phyloP scores from a whole-genome alignment of 2,113 vertebrate genomes.

The Coturnix japonica region DNA sequence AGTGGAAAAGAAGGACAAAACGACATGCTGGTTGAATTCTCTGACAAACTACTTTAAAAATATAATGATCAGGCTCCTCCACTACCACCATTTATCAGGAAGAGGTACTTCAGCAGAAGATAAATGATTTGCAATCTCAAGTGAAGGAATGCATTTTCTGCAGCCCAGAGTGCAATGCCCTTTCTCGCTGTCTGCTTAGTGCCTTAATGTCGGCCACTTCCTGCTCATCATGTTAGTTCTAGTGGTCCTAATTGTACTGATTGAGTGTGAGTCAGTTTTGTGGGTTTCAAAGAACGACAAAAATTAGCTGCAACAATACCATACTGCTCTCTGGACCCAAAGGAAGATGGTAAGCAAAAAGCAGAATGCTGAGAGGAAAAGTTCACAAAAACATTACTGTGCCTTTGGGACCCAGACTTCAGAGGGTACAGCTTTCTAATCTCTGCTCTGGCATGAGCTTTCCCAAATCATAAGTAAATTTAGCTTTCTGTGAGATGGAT shows the following conservation, averaged over 20 bases:
- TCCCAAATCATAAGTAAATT: neutral
- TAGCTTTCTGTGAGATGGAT: neutral
- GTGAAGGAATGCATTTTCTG: neutral
- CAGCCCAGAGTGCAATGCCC: constrained; percentile 9
- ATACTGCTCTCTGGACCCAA: neutral
- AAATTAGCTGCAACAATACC: neutral
- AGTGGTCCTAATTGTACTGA: neutral
- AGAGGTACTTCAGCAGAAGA: constrained; percentile 20
- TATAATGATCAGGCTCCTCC: neutral
- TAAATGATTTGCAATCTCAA: neutral
- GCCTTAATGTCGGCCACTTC: neutral
- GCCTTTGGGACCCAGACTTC: neutral
- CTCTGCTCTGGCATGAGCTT: neutral
- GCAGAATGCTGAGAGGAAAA: neutral
- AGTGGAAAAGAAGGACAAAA: neutral
- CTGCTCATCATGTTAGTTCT: neutral
- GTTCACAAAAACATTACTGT: neutral
- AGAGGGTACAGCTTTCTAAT: neutral
- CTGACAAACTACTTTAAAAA: neutral
- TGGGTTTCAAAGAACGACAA: neutral
- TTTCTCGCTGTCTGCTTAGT: neutral
- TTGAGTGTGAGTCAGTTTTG: neutral
- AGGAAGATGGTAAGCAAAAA: neutral
- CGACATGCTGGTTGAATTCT: neutral
- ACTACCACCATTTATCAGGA: neutral